Conservation (phyloP, 30 jellyfish, hydroid and myxozoan species). For the Rhopilema esculentum region DNA sequence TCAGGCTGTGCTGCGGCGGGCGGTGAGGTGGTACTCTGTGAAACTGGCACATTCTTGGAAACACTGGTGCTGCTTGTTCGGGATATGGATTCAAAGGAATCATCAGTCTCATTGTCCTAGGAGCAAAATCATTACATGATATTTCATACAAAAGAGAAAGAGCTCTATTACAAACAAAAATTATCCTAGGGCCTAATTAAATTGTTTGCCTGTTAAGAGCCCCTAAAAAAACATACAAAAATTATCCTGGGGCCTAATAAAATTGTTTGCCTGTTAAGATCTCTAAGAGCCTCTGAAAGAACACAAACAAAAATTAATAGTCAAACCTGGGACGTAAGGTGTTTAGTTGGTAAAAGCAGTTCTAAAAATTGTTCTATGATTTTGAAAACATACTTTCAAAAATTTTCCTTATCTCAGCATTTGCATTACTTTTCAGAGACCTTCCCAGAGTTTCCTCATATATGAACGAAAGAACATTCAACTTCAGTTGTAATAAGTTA, state of each 20-base stretch:
- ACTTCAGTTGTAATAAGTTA: too few species aligned
- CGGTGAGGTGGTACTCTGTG: constrained; percentile 45
- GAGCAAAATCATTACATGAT: background rate
- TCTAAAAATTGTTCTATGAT: background rate
- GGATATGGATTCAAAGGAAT: constrained; percentile 30
- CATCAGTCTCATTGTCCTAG: constrained; percentile 34
- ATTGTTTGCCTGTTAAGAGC: too few species aligned
- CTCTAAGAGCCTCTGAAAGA: too few species aligned
- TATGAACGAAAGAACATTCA: too few species aligned
- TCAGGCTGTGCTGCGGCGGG: constrained; percentile 34
- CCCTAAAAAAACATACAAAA: too few species aligned
- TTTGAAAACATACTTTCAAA: background rate
- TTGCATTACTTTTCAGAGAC: background rate
- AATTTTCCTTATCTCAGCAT: background rate
- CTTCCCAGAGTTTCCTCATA: too few species aligned
- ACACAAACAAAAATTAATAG: too few species aligned
- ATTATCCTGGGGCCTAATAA: too few species aligned
- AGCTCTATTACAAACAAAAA: background rate
- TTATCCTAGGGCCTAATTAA: too few species aligned
- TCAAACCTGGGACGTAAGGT: too few species aligned
- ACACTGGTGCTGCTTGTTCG: constrained; percentile 49
- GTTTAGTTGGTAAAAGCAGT: too few species aligned
- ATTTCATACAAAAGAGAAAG: background rate
- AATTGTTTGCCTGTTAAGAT: too few species aligned
- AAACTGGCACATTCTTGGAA: constrained; percentile 26